Conservation (phyloP, 2,113 vertebrate genomes). For the Noturus placidus region DNA sequence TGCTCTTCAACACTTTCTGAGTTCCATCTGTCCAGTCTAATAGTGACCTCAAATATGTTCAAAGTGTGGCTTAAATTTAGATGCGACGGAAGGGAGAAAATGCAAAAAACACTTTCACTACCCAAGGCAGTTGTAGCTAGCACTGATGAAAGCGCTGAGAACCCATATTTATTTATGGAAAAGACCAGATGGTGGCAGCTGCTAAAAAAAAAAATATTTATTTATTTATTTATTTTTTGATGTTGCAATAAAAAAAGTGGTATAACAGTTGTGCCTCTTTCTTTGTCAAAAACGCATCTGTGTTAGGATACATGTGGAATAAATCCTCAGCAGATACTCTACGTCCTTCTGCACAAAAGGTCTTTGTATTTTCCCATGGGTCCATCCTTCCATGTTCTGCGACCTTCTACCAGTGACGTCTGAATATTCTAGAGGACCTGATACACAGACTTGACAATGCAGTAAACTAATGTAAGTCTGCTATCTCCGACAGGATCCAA, state of each 20-base stretch:
- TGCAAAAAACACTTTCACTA: conserved; percentile 3
- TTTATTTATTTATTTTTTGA: background rate
- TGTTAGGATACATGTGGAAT: background rate
- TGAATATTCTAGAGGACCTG: background rate
- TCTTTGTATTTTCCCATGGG: background rate
- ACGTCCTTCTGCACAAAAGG: background rate
- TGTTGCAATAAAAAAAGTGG: background rate
- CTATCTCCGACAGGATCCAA: background rate
- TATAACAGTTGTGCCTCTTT: background rate
- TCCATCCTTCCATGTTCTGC: background rate
- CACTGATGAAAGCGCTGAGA: conserved; percentile 26
- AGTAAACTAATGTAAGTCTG: background rate
- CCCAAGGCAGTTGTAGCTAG: conserved; percentile 19
- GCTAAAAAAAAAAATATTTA: background rate
- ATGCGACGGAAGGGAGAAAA: conserved; percentile 3
- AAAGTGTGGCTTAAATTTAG: conserved; percentile 10
- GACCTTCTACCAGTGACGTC: background rate
- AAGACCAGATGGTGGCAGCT: conserved; percentile 25
- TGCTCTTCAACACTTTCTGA: background rate
- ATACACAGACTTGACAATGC: background rate
- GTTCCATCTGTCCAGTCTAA: conserved; percentile 9
- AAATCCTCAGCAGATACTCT: conserved; percentile 1
- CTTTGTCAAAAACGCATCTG: background rate
- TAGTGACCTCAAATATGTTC: background rate
- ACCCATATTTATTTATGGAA: conserved; percentile 8